A percentile compares a stretch with the other conserved stretches of the same genome.
Evolutionary conservation across 2,888 invertebrate genomes (phyloP).

Genomic region (Nomada fabriciana): DNA sequence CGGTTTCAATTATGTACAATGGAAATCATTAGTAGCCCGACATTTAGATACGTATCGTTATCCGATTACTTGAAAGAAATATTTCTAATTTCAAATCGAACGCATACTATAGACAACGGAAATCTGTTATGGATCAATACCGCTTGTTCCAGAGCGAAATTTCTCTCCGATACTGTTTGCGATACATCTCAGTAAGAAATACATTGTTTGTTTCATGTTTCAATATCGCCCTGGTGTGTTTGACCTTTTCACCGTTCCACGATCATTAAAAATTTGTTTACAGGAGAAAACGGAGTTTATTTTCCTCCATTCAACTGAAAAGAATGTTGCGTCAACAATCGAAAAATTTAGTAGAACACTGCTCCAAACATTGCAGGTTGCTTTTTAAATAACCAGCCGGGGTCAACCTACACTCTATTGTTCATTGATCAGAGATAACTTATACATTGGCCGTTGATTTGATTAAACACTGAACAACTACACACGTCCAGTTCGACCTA

Average conservation of each 20-base stretch:
- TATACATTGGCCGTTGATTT: constrained; percentile 15
- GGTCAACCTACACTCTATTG: neutral
- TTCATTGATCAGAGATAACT: neutral
- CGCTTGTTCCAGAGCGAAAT: neutral
- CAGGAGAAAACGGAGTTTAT: no score
- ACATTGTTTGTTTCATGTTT: neutral
- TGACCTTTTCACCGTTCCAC: no score
- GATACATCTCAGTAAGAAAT: neutral
- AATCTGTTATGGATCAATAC: no score
- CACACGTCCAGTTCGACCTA: neutral
- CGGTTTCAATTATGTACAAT: no score
- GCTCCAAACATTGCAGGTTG: neutral
- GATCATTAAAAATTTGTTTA: no score
- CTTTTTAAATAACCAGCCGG: neutral
- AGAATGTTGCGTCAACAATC: neutral
- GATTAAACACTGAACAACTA: neutral
- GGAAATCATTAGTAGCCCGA: no score
- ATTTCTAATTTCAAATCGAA: no score
- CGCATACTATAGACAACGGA: no score
- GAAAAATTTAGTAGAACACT: neutral
- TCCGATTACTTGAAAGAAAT: no score
- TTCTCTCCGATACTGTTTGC: neutral
- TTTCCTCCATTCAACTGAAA: neutral
- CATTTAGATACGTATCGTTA: no score
- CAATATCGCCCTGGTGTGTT: neutral